Evolutionary conservation across 2,797 vertebrate species (phyloP), one percentile per base, ranked within the genome.

Genomic region (Thalassophryne amazonica): DNA sequence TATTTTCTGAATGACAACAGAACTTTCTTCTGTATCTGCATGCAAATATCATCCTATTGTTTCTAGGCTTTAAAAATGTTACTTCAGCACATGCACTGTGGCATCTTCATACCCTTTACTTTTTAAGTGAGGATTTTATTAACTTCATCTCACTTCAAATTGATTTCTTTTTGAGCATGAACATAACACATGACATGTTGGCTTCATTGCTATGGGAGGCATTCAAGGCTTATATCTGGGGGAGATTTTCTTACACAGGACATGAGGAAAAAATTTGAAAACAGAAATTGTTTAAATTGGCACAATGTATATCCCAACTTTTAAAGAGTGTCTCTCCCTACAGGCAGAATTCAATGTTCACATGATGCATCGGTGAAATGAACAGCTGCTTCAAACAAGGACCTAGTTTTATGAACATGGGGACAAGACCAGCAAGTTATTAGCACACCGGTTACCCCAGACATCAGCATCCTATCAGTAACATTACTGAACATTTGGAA

Each of bases 1-100:
- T 17, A n/a, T 5, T 52, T 48, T 18, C 6, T 51, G 8, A 11
- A 51, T 24, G 48, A 51, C 32, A 32, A 38, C 19, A 25, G 34
- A 29, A 5, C 52, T 37, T 3, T 27, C 32, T 21, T 15, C 15
- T 1, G 34, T 56, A 19, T 17, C 14, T 1, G 7, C 11, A 7
- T 14, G n/a, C 10, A 25, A n/a, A 23, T 25, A 45, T 25, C 18
- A 54, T 22, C 17, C 39, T 1, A 37, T 45, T 16, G 40, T 31
- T 9, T n/a, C n/a, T n/a, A n/a, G n/a, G n/a, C n/a, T n/a, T n/a
- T n/a, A 33, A 33, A n/a, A n/a, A n/a, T n/a, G n/a, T n/a, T n/a
- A n/a, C n/a, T n/a, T n/a, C n/a, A n/a, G n/a, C n/a, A n/a, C n/a
- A n/a, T n/a, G n/a, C n/a, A n/a, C n/a, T n/a, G n/a, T n/a, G n/a